Evolutionary conservation across 2,797 vertebrate species (phyloP), one percentile per base, ranked within the genome.

Genomic region (Scomberomorus guttatus): DNA sequence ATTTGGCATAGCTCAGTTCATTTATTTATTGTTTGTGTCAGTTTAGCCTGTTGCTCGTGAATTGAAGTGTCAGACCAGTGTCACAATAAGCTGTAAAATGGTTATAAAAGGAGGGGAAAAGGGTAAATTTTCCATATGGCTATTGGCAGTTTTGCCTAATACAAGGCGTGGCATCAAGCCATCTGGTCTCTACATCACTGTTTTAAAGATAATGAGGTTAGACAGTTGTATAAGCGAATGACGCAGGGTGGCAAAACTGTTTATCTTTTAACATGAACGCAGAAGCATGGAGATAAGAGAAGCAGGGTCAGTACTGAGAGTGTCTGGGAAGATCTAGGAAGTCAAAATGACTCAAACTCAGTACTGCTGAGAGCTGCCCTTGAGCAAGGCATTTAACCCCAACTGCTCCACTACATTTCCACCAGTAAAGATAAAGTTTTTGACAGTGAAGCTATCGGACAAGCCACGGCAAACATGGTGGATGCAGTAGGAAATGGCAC

Each of bases 21-120:
- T 78, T 77, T 68, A 74, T 83, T 81, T 67, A 77, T 65, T 25
- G 25, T 59, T 63, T 0, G 6, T 67, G 68, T 55, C 62, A 4
- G 46, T 66, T 82, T 24, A 24, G 60, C 32, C 57, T 58, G 48
- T 46, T 56, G 32, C n/a, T 46, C 0, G 11, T 69, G 59, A 76
- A 48, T 4, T 39, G 52, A 75, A 68, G 75, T 52, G 69, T 61
- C 76, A 69, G 22, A 60, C 42, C 6, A 6, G 32, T 61, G 79
- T 72, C 34, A 66, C 44, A 32, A 37, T 77, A 78, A n/a, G 66
- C 27, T 61, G 37, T 32, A 24, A 57, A 61, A 34, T 13, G 1
- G 46, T 50, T 50, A 20, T n/a, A 50, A 18, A 50, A 20, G 1
- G 51, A 54, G 29, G 54, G 78, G 61, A 75, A 65, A 11, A 1